Base-by-base conservation (phyloP, 2,888 invertebrate species). In the Leistus spinibarbis region DNA sequence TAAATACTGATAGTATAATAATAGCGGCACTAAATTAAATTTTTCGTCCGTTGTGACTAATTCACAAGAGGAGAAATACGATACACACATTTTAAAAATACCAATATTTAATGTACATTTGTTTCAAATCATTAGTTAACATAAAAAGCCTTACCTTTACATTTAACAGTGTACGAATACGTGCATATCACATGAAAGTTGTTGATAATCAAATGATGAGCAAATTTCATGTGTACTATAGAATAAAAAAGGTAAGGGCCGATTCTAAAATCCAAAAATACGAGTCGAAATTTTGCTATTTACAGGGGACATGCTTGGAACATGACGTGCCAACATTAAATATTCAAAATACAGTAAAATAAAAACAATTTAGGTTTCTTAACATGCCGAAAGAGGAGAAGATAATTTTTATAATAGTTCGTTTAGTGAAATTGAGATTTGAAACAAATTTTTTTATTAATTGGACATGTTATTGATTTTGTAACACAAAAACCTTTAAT, bases 401-500 rank as follows among this genome's bases (percentile, higher is more conserved):
- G 60, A 60, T 13, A 16, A 22, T 20, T 10, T 40, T 40, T 40
- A 40, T 40, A 40, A 27, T 27, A 0, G 40, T 40, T 40, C 40
- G 13, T 60, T 69, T 23, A 24, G 57, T 22, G n/a, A n/a, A n/a
- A n/a, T n/a, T 27, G 24, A 23, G 71, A 71, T 71, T 71, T 71
- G 71, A 71, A 71, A 71, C 71, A 71, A 71, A 71, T 54, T 69
- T 63, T n/a, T 2, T n/a, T n/a, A n/a, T n/a, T 19, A 60, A 65
- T 62, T 64, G 23, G 2, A 2, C 3, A 4, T 40, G 40, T 40
- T 40, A 10, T 40, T 3, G 40, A 40, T 40, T 10, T 40, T 40
- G 40, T 40, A 1, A 10, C 40, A 5, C 40, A 1, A 7, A 40
- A n/a, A 57, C 9, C 4, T 57, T 17, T 4, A 1, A 3, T 57